phyloP scores from a whole-genome alignment of 2,113 vertebrate species.

The Plecturocebus donacophilus region DNA sequence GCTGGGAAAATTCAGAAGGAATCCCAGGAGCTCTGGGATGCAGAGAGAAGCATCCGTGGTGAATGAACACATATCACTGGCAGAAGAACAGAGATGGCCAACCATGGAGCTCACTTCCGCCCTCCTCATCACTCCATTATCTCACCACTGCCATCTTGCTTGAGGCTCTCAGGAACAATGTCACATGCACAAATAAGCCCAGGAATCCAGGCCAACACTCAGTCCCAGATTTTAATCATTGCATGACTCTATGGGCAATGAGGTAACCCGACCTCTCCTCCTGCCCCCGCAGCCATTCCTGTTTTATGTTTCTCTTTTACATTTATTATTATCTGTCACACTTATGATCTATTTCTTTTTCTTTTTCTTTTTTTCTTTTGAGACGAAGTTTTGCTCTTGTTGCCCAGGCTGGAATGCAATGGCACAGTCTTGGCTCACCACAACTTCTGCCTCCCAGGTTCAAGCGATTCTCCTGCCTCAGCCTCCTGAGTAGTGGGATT shows the following conservation, averaged over 20 bases:
- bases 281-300: neutral
- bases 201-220: neutral
- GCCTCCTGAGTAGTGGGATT: too few species aligned
- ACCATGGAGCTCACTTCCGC: neutral
- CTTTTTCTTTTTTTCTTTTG: too few species aligned
- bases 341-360: neutral
- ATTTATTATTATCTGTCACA: neutral
- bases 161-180: neutral
- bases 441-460: too few species aligned
- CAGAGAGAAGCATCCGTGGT: neutral
- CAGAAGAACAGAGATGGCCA: neutral
- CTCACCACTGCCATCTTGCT: neutral
- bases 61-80: accelerated
- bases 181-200: neutral
- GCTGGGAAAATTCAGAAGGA: neutral
- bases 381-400: too few species aligned
- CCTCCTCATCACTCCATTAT: neutral
- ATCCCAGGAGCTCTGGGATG: neutral
- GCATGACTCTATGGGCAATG: neutral
- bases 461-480: too few species aligned
- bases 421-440: too few species aligned
- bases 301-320: neutral
- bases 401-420: too few species aligned
- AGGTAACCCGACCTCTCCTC: neutral
- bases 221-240: neutral